Evolutionary conservation across 2,888 invertebrate genomes (phyloP), one percentile per base, ranked within the genome.

Genomic region (Rhamphomyia laevipes): DNA sequence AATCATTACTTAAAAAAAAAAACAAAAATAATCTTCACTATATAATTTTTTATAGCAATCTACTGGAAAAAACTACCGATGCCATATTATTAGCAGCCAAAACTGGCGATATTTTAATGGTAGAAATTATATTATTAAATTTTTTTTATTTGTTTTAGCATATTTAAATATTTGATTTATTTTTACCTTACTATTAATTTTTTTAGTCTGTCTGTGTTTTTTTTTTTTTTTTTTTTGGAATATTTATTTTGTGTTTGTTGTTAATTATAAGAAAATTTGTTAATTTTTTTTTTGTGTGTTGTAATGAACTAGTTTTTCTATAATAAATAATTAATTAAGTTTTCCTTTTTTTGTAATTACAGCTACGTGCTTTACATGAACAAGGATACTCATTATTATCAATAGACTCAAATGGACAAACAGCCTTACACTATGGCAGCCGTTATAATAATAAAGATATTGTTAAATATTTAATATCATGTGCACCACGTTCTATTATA

Each of bases 371-470:
- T 59, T 75, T 92, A 48, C 87, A 91, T 71, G 75, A 80, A 55
- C 82, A 84, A 61, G 93, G 93, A 51, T 87, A 81, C 70, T 90
- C 89, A 45, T 73, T 92, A 52, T 74, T 87, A 58, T 85, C 88
- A 54, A 86, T 84, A 64, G 90, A 92, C 69, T 75, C 82, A 47
- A 78, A 74, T 56, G 94, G 94, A 15, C 90, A 92, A 73, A 93
- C 93, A 31, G 86, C 91, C 47, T 76, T 95, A 56, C 95, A 95
- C 71, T 80, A 90, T 59, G 91, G 90, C 33, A 84, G 90, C 48
- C 78, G 86, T 54, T 84, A 86, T 66, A 93, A 93, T 44, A 85
- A 92, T 73, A 88, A 86, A 66, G 88, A 92, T 63, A 83, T 94
- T 57, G 84, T 94, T 51, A 84, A 86, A 70, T 94, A 89, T 68